Conservation (phyloP, 2,113 vertebrate genomes). For the Ageneiosus marmoratus region DNA sequence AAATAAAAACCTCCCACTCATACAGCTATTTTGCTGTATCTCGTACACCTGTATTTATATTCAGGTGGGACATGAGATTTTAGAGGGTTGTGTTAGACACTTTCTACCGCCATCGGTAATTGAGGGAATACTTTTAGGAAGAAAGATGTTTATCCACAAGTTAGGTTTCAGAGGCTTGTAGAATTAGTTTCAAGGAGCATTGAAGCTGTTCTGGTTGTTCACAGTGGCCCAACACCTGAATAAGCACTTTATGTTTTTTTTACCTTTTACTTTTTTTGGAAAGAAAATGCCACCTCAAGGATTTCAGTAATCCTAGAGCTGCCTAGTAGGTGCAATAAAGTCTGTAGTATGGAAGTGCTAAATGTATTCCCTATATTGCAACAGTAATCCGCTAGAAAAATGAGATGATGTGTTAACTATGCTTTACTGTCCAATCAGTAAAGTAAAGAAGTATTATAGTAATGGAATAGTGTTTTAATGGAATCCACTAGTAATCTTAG, state of each 20-base stretch:
- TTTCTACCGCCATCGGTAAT: neutral
- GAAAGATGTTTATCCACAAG: neutral
- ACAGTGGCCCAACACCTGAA: neutral
- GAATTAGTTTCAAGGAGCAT: neutral
- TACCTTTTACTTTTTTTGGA: too few relatives aligned
- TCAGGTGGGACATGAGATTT: neutral
- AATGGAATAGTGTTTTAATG: neutral
- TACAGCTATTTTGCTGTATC: neutral
- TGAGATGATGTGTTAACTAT: neutral
- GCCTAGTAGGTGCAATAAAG: neutral
- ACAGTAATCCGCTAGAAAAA: neutral
- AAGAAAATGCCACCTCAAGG: too few relatives aligned
- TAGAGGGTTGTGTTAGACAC: neutral
- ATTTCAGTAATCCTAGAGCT: too few relatives aligned
- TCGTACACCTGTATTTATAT: neutral
- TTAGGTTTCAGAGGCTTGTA: neutral
- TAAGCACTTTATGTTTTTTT: neutral
- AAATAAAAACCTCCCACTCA: neutral
- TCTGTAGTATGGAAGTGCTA: neutral
- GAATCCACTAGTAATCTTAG: neutral
- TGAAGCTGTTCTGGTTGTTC: neutral
- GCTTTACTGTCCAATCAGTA: neutral
- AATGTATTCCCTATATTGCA: neutral
- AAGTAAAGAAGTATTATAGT: neutral
- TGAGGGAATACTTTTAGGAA: neutral